Conservation (phyloP, 2,113 vertebrate genomes). For the Thamnophis sirtalis region DNA sequence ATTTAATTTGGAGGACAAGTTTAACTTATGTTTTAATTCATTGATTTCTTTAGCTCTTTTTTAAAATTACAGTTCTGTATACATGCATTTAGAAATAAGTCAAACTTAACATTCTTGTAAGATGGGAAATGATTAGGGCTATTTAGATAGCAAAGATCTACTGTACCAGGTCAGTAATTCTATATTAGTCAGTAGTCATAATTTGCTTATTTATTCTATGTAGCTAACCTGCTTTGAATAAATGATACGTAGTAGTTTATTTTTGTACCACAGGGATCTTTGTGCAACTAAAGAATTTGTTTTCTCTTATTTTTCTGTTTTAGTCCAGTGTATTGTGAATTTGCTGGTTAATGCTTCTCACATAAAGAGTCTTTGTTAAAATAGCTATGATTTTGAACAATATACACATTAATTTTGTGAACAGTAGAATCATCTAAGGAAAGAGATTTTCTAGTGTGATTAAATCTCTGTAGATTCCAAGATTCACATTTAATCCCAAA, state of each 20-base stretch:
- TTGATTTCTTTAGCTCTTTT: slow-evolving; percentile 20
- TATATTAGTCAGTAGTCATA: background rate
- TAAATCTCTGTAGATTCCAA: background rate
- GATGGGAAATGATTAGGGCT: background rate
- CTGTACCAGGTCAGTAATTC: slow-evolving; percentile 15
- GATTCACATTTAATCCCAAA: background rate
- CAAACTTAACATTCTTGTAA: background rate
- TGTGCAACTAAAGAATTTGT: slow-evolving; percentile 9
- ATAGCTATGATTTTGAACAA: slow-evolving; percentile 31
- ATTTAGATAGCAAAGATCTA: slow-evolving; percentile 13
- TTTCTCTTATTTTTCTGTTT: slow-evolving; percentile 10
- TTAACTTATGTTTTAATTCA: slow-evolving; percentile 29
- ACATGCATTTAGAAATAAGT: background rate
- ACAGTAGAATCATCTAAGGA: slow-evolving; percentile 20
- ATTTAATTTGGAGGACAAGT: slow-evolving; percentile 18
- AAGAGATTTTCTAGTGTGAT: slow-evolving; percentile 8
- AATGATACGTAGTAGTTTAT: background rate
- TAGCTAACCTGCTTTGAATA: slow-evolving; percentile 27
- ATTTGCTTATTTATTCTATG: slow-evolving; percentile 7
- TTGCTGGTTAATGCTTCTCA: slow-evolving; percentile 8
- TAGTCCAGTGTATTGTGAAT: slow-evolving; percentile 9
- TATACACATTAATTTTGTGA: background rate
- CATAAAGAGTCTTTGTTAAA: slow-evolving; percentile 53
- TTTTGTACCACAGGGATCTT: background rate
- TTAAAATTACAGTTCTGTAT: background rate